Base-by-base conservation (phyloP, 1,140 invertebrate genomes). In the Aphelenchoides avenae region DNA sequence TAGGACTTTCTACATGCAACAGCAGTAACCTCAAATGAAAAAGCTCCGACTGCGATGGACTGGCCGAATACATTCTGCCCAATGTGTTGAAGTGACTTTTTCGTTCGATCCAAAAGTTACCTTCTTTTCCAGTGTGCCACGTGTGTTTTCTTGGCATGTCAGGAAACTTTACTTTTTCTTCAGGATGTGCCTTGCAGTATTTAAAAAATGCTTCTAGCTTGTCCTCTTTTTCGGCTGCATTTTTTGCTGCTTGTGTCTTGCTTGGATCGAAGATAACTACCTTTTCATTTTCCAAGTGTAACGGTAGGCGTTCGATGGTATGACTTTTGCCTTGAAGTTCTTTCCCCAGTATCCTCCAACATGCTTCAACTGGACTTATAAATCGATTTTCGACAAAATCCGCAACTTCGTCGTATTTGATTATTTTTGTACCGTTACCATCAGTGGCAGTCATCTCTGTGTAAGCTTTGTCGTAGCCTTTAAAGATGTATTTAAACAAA, bases 241-340 rank as follows among this genome's bases (percentile, higher is more conserved):
- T n/a, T n/a, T n/a, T n/a, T n/a, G n/a, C n/a, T n/a, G n/a, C n/a
- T n/a, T n/a, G n/a, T n/a, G n/a, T n/a, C n/a, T n/a, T n/a, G n/a
- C n/a, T n/a, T n/a, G n/a, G n/a, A 54, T 52, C 26, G 54, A 52
- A 52, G 29, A 26, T 22, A 2, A 55, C 18, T 1, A 57, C 5
- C 42, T 55, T 46, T 58, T 55, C 52, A 22, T 57, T 57, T 55
- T 57, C 52, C 24, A 55, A 57, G 34, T 55, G 52, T 0, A 55
- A 26, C 1, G 52, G 52, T 1, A 55, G 22, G 31, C 51, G 6
- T 3, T 40, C 1, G 5, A 55, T 18, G 0, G 52, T 3, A 55
- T 55, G 52, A 1, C 24, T 41, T 7, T 57, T 55, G 52, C 15
- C 52, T 57, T 55, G 52, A n/a, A 55, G 22, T 1, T 13, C 13